Evolutionary conservation across 1,140 invertebrate species (phyloP).

Genomic region (Drosophila malerkotliana): DNA sequence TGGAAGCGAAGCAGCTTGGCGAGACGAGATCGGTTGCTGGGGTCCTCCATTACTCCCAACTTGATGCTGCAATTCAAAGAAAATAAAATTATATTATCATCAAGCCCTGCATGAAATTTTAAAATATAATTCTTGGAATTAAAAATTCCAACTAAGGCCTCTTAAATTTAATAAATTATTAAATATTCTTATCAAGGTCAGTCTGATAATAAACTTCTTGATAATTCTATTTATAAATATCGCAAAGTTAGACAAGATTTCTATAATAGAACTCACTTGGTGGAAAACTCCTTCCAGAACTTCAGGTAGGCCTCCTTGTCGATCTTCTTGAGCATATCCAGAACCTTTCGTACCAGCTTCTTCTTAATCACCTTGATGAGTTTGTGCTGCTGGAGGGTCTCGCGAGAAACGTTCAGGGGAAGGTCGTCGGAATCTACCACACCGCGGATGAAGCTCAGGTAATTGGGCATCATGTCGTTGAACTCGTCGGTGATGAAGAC

Average conservation of each 20-base stretch:
- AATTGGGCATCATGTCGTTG: slow-evolving; percentile 99
- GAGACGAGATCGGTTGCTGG: slow-evolving; percentile 96
- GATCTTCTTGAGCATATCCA: slow-evolving; percentile 99
- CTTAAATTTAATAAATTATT: neutral
- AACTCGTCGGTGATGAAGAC: slow-evolving; percentile 99
- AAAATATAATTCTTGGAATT: neutral
- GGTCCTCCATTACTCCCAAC: slow-evolving; percentile 98
- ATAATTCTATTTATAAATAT: neutral
- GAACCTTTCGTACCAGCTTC: slow-evolving; percentile 97
- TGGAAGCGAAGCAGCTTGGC: slow-evolving; percentile 97
- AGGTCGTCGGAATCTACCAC: slow-evolving; percentile 99
- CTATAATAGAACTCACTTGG: slow-evolving; percentile 89
- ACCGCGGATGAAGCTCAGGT: slow-evolving; percentile 96
- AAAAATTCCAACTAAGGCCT: neutral
- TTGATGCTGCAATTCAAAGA: slow-evolving; percentile 89
- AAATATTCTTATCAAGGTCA: neutral
- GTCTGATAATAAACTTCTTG: neutral
- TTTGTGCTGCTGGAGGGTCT: slow-evolving; percentile 99
- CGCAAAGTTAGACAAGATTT: neutral
- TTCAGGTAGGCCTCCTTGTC: slow-evolving; percentile 94
- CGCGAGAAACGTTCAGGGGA: slow-evolving; percentile 98
- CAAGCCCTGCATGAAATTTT: neutral
- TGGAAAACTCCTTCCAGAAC: slow-evolving; percentile 99
- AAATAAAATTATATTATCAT: neutral
- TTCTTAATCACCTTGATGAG: slow-evolving; percentile 99